These are phyloP conservation scores for Elysia chlorotica DNA, from an alignment of 1,140 invertebrate genomes.

Conservation along the genomic window DNA sequence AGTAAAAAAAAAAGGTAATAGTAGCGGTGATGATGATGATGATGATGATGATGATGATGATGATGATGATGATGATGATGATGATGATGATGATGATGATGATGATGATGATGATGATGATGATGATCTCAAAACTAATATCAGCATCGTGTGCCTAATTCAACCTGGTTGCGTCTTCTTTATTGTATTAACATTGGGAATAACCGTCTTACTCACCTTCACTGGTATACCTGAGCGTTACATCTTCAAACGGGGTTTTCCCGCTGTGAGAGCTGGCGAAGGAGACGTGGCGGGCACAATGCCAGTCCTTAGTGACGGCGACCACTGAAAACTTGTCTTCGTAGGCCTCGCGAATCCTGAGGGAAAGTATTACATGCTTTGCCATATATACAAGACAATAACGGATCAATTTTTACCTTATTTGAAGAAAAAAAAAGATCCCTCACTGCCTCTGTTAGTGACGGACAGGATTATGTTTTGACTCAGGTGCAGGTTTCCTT, in stretches of 20 bases:
- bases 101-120: neutral
- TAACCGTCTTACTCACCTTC: neutral
- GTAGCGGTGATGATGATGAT: slow-evolving; percentile 20
- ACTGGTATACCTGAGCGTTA: neutral
- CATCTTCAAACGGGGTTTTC: neutral
- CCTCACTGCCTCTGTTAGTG: no score
- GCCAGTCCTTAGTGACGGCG: slow-evolving; percentile 48
- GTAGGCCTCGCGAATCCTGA: neutral
- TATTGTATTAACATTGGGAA: neutral
- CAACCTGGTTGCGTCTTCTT: neutral
- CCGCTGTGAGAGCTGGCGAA: slow-evolving; percentile 42
- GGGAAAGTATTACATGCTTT: no score
- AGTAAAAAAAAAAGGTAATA: no score
- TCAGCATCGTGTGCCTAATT: neutral
- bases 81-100: slow-evolving; percentile 20
- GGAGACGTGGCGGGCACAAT: slow-evolving; percentile 45
- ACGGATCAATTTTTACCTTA: no score
- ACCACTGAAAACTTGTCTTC: slow-evolving; percentile 25
- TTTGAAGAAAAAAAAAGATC: no score
- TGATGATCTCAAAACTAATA: neutral
- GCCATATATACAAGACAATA: no score
- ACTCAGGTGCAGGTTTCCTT: no score
- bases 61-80: slow-evolving; percentile 27
- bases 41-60: slow-evolving; percentile 23
- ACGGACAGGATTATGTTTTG: no score